phyloP scores from a whole-genome alignment of 2,888 invertebrate genomes.

The Podabrus alpinus region DNA sequence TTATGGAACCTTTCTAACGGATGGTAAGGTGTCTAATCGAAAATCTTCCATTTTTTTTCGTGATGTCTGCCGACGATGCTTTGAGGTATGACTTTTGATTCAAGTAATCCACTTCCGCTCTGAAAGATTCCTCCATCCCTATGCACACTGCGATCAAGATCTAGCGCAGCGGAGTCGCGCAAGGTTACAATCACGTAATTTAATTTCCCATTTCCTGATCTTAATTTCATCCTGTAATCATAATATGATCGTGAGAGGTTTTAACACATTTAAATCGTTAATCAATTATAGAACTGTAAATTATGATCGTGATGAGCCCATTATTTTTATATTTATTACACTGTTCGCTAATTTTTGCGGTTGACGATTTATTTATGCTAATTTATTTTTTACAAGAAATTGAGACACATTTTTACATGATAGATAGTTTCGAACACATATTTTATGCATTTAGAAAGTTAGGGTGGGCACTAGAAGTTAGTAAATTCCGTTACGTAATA shows the following conservation, averaged over 20 bases:
- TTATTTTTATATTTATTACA: background rate
- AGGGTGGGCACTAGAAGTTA: slow-evolving; percentile 9
- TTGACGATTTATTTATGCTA: background rate
- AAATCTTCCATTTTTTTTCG: too few species aligned
- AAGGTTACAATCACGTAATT: background rate
- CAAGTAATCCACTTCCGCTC: too few species aligned
- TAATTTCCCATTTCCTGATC: background rate
- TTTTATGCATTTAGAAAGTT: slow-evolving; percentile 20
- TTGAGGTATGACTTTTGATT: too few species aligned
- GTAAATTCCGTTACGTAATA: slow-evolving; percentile 17
- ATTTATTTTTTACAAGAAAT: slow-evolving; percentile 1
- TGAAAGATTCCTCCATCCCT: too few species aligned
- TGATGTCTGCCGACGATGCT: too few species aligned
- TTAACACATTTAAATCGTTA: background rate
- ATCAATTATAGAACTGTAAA: background rate
- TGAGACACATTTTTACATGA: slow-evolving; percentile 12
- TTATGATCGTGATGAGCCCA: background rate
- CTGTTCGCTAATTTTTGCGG: background rate
- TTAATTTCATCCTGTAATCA: background rate
- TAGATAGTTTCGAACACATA: slow-evolving; percentile 10
- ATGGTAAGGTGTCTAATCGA: too few species aligned
- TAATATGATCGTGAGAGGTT: background rate
- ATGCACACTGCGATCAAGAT: too few species aligned
- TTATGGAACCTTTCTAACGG: too few species aligned
- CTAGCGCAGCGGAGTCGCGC: too few species aligned